phyloP scores from a whole-genome alignment of 2,113 vertebrate genomes.

The Ophthalmolycus amberensis region DNA sequence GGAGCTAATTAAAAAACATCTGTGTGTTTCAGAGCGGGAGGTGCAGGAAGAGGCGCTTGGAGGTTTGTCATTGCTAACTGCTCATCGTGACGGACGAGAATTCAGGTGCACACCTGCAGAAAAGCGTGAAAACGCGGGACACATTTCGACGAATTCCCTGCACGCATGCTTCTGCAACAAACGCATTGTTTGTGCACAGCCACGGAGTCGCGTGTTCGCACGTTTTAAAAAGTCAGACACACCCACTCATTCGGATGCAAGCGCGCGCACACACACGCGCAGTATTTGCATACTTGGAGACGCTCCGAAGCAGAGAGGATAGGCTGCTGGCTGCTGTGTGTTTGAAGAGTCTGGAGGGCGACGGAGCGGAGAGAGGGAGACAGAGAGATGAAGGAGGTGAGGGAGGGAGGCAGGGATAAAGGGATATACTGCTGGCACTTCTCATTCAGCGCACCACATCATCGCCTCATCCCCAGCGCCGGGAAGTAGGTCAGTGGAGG shows the following conservation, averaged over 20 bases:
- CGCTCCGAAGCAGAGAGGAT: constrained; percentile 44
- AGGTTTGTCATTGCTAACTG: constrained; percentile 10
- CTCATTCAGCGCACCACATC: constrained; percentile 75
- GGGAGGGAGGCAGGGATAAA: constrained; percentile 36
- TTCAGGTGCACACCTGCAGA: background rate
- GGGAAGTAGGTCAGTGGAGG: constrained; percentile 82
- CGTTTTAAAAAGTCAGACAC: constrained; percentile 26
- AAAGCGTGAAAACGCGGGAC: constrained; percentile 2
- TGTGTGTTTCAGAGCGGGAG: constrained; percentile 4
- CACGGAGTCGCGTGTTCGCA: constrained; percentile 6
- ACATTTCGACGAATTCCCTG: constrained; percentile 5
- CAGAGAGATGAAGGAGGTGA: constrained; percentile 29
- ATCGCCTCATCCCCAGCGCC: constrained; percentile 60
- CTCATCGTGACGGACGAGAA: background rate
- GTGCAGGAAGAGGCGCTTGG: background rate
- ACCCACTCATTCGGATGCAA: constrained; percentile 34
- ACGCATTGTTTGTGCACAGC: background rate
- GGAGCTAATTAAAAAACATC: constrained; percentile 23
- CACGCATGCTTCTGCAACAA: background rate
- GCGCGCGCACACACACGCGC: constrained; percentile 28
- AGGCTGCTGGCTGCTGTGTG: constrained; percentile 48
- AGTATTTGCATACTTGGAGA: constrained; percentile 42
- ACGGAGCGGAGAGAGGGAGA: constrained; percentile 32
- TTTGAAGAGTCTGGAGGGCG: constrained; percentile 56
- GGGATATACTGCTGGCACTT: constrained; percentile 73